Base-by-base conservation (phyloP, 2,113 vertebrate species). In the Osmerus mordax region DNA sequence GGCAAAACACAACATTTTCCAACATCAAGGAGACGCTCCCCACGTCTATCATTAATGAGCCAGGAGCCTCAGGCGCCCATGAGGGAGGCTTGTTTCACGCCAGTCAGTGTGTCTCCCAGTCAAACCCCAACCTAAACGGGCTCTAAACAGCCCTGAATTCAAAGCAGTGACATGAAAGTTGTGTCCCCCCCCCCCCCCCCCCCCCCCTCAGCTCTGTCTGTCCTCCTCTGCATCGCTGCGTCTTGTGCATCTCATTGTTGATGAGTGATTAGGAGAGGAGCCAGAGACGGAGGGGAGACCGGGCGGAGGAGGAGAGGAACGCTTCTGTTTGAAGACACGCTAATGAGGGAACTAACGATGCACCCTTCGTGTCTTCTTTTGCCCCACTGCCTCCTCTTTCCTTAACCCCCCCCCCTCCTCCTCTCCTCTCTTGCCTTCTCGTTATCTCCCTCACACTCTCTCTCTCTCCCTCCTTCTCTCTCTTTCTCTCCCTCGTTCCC, bases 321-420 rank as follows among this genome's bases (percentile, higher is more conserved):
- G n/a, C 56, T 19, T 59, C 56, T 18, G 56, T 21, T 3, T 21
- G n/a, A 59, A 59, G n/a, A 56, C 15, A 25, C 58, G 19, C 58
- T 60, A 60, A 60, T 60, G 58, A 60, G 58, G 19, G 19, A 23
- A 60, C 58, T 60, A 60, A 60, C 58, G 58, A 60, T 18, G 58
- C 19, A 9, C 58, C 19, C 58, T 60, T 19, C 58, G 14, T 63
- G 25, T 63, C 25, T 28, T 19, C 29, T 5, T 32, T 2, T 16
- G 12, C 15, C 23, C 18, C 12, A n/a, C 61, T 32, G 18, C 23
- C 25, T 63, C 61, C 23, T 63, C 14, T 63, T 13, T 29, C 28
- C 15, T 16, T n/a, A 55, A 14, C 18, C 18, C 54, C 54, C 13
- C 18, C 18, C 6, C 6, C 5, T 6, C 60, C 28, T 29, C 58